Base-by-base conservation (phyloP, 2,888 invertebrate genomes). In the Adelphocoris suturalis region DNA sequence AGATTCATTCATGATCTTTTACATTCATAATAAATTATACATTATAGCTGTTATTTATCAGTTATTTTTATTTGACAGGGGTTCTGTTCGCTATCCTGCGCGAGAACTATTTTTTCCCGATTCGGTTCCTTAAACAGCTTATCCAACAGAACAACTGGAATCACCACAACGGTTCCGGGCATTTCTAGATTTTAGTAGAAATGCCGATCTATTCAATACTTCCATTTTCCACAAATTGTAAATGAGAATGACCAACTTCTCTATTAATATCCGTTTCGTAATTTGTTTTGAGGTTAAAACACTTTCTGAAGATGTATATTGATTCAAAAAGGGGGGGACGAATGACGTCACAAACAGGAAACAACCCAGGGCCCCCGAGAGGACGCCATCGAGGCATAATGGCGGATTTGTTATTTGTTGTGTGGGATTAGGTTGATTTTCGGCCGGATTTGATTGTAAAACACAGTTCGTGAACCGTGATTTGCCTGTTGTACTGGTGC, bases 401-500 rank as follows among this genome's bases (percentile, higher is more conserved):
- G 91, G 91, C 91, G 91, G 91, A 91, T 85, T 90, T 91, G 91
- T 91, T 91, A 91, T 91, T 89, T 91, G 91, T 91, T 91, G 90
- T 91, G 52, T 86, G 75, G 90, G 86, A 48, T 68, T 61, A 47
- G 47, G 47, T 48, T 47, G 46, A 68, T 47, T 57, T 86, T 80
- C 19, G 27, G 28, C 16, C 57, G 80, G 81, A 68, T 27, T 57
- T 27, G 19, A 86, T 80, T 57, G 47, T 13, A 78, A n/a, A 55
- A 61, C 14, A 47, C 37, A 57, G 28, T 81, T 61, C n/a, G 82
- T 82, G 89, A 14, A 82, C 46, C 28, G 68, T 68, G 57, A n/a
- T 48, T 80, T 19, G 27, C 28, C 11, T 27, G 52, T 16, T 52
- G 37, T 37, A 52, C 55, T 57, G 57, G 48, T n/a, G 16, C 28